These are phyloP conservation scores for Pseudomugil tenellus DNA, from an alignment of 2,797 vertebrate genomes.

Conservation along the genomic window DNA sequence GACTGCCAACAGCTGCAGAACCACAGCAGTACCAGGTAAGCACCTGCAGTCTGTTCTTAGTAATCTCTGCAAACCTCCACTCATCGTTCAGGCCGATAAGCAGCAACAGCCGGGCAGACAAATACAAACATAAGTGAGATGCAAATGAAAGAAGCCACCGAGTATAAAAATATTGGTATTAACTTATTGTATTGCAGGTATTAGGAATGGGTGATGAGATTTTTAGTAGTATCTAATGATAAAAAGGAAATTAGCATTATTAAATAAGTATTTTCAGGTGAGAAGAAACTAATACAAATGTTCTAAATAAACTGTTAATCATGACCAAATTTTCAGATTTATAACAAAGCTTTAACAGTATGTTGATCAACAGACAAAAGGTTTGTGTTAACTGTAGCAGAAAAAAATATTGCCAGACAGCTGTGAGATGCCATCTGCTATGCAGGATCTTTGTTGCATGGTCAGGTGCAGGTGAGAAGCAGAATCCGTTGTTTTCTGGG, in stretches of 20 bases:
- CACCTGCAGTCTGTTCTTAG: slow-evolving; percentile 6
- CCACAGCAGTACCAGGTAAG: slow-evolving; percentile 32
- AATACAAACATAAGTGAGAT: slow-evolving; percentile 13
- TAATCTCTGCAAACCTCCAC: slow-evolving; percentile 30
- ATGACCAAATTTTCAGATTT: slow-evolving; percentile 6
- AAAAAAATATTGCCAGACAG: slow-evolving; percentile 18
- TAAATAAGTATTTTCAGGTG: not conserved
- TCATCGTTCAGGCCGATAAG: slow-evolving; percentile 1
- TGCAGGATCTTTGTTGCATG: slow-evolving; percentile 19
- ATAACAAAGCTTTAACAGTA: slow-evolving; percentile 43
- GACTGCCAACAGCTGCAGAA: not conserved
- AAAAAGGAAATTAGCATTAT: not conserved
- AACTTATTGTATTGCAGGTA: not conserved
- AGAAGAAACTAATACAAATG: not conserved
- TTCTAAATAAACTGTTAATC: slow-evolving; percentile 2
- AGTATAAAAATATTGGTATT: not conserved
- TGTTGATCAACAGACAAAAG: slow-evolving; percentile 24
- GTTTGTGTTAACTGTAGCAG: not conserved
- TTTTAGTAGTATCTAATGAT: not conserved
- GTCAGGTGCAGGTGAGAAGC: slow-evolving; percentile 2
- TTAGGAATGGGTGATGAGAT: not conserved
- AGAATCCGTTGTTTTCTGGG: not conserved
- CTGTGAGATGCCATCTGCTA: slow-evolving; percentile 30
- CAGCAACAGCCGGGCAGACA: slow-evolving; percentile 7
- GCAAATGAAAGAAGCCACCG: not conserved